phyloP scores from a whole-genome alignment of 2,888 invertebrate species.

The Nudaria mundana region DNA sequence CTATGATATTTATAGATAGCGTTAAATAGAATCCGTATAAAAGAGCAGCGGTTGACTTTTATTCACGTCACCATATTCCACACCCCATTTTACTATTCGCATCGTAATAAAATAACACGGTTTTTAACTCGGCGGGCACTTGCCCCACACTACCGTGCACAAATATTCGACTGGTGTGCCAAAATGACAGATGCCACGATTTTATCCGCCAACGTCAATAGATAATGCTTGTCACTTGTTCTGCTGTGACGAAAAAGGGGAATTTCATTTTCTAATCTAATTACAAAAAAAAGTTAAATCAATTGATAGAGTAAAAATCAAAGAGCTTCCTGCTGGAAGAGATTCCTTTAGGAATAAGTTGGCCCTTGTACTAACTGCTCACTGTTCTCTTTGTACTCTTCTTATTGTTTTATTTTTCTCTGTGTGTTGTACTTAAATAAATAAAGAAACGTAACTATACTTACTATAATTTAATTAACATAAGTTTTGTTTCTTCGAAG shows the following conservation, averaged over 20 bases:
- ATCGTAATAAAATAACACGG: slow-evolving; percentile 76
- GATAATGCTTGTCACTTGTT: slow-evolving; percentile 23
- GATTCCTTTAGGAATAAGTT: too few relatives aligned
- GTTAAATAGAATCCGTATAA: too few relatives aligned
- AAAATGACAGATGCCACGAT: slow-evolving; percentile 22
- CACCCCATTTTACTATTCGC: slow-evolving; percentile 47
- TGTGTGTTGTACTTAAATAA: too few relatives aligned
- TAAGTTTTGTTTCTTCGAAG: background rate
- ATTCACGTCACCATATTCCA: slow-evolving; percentile 40
- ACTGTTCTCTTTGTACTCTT: too few relatives aligned
- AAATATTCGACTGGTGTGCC: background rate
- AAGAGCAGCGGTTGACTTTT: too few relatives aligned
- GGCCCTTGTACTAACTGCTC: too few relatives aligned
- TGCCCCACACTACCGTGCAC: slow-evolving; percentile 6
- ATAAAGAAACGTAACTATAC: too few relatives aligned
- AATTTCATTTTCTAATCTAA: background rate
- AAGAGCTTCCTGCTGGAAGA: too few relatives aligned
- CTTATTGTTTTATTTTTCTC: too few relatives aligned
- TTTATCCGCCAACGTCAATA: slow-evolving; percentile 9
- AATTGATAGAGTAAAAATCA: too few relatives aligned
- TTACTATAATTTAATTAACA: background rate
- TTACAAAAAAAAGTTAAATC: too few relatives aligned
- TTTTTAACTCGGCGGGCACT: slow-evolving; percentile 52
- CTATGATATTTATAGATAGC: too few relatives aligned
- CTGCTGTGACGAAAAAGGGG: background rate